Conservation (phyloP, 2,113 vertebrate genomes). For the Haliaeetus leucogaster region DNA sequence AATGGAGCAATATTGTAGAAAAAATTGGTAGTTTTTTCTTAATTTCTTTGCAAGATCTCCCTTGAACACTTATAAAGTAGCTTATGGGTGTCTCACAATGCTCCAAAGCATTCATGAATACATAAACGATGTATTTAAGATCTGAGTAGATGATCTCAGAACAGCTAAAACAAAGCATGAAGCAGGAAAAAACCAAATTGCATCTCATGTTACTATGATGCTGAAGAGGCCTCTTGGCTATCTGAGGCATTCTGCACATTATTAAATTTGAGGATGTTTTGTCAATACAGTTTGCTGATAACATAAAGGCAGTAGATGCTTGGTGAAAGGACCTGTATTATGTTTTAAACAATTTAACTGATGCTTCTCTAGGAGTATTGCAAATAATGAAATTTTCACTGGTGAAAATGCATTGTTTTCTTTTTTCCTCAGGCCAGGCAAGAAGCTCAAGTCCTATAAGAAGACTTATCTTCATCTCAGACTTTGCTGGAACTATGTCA, state of each 20-base stretch:
- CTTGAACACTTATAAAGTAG: background rate
- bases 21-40: background rate
- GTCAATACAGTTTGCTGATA: background rate
- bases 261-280: conserved; percentile 8
- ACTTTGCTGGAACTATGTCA: background rate
- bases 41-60: background rate
- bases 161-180: background rate
- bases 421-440: background rate
- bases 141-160: background rate
- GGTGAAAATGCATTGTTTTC: background rate
- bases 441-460: background rate
- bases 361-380: background rate
- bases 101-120: background rate
- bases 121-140: background rate
- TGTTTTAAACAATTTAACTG: background rate
- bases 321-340: background rate
- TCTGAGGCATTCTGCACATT: background rate
- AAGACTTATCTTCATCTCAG: background rate
- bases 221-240: background rate
- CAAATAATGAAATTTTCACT: background rate
- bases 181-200: background rate
- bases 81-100: background rate
- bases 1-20: background rate
- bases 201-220: background rate
- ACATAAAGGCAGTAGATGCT: background rate